Conservation (phyloP, 2,113 vertebrate genomes). For the Bothrops jararaca region DNA sequence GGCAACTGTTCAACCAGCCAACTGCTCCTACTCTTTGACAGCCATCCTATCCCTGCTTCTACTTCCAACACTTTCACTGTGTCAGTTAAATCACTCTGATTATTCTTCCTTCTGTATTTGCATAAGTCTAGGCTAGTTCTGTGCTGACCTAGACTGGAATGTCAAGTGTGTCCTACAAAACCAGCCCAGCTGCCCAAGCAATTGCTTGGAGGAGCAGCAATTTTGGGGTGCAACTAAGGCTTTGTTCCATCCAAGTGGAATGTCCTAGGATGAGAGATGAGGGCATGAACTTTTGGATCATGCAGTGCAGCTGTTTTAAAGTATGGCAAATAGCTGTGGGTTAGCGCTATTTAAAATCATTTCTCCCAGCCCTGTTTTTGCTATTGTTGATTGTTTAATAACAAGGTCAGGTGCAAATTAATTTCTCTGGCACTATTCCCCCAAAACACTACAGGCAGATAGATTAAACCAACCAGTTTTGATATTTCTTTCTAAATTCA, state of each 20-base stretch:
- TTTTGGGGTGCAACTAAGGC: background rate
- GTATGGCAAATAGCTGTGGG: background rate
- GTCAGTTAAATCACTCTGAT: background rate
- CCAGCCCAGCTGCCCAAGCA: background rate
- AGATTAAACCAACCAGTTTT: background rate
- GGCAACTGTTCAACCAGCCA: constrained; percentile 14
- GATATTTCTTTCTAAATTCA: background rate
- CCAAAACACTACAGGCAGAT: background rate
- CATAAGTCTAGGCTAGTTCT: background rate
- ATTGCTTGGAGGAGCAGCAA: background rate
- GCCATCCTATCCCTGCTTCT: background rate
- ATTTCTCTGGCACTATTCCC: background rate
- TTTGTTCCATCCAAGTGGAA: background rate
- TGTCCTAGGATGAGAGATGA: background rate
- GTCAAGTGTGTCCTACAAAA: background rate
- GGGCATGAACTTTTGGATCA: background rate
- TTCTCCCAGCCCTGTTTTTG: background rate
- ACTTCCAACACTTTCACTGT: background rate
- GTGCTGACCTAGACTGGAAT: background rate
- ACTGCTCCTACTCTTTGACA: constrained; percentile 14
- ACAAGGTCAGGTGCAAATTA: background rate
- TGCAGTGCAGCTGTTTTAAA: background rate
- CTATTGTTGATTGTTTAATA: background rate
- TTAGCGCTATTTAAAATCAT: background rate
- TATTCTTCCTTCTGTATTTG: background rate